Percentiles rank a stretch among this genome's conserved stretches.
Conservation (phyloP, 2,797 vertebrate species). For the Decapterus maruadsi region DNA sequence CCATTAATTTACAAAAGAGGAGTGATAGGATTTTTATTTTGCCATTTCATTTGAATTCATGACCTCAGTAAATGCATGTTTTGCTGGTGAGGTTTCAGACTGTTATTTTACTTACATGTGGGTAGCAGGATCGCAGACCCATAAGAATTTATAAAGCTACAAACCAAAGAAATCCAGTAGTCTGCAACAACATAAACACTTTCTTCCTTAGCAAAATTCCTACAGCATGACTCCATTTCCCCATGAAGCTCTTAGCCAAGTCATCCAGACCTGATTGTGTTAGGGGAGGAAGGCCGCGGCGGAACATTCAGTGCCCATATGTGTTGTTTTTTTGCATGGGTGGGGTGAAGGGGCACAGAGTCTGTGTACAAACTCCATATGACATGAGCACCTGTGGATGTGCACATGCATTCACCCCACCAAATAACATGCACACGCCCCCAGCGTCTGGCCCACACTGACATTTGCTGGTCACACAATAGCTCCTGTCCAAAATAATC, state of each 20-base stretch:
- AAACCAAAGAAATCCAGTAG: constrained; percentile 31
- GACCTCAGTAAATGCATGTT: neutral
- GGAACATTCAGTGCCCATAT: constrained; percentile 26
- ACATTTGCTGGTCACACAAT: constrained; percentile 82
- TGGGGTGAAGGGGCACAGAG: constrained; percentile 11
- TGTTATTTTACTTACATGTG: neutral
- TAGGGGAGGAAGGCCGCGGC: constrained; percentile 46
- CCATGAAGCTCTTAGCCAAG: constrained; percentile 16
- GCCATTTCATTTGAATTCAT: neutral
- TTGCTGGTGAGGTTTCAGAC: neutral
- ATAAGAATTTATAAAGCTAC: constrained; percentile 26
- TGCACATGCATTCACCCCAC: constrained; percentile 25
- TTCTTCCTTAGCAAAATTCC: constrained; percentile 70
- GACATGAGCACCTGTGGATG: constrained; percentile 14
- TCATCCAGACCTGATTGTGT: constrained; percentile 42
- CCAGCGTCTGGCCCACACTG: constrained; percentile 50
- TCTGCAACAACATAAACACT: constrained; percentile 55
- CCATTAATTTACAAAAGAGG: neutral
- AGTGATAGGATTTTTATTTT: neutral
- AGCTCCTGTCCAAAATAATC: constrained; percentile 77
- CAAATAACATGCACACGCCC: constrained; percentile 31
- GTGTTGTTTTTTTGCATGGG: constrained; percentile 10
- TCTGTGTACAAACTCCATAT: constrained; percentile 26
- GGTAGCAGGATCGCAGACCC: neutral
- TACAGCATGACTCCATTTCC: constrained; percentile 65